Percentiles rank a stretch among this genome's conserved stretches.
Conservation (phyloP, 2,888 invertebrate genomes). For the Amaurobius ferox region DNA sequence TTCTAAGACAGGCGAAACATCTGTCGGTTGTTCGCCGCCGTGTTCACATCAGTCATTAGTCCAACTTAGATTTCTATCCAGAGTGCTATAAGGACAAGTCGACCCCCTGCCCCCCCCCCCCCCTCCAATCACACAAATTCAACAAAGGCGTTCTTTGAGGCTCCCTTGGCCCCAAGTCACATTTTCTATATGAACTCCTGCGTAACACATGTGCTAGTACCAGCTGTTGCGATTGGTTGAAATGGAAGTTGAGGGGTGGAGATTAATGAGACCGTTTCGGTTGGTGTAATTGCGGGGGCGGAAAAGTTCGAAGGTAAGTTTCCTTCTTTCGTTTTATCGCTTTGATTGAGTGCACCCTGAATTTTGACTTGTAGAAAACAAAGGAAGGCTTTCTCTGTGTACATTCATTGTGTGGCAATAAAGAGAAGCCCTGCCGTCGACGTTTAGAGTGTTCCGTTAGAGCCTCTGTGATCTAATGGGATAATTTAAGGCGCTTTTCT, state of each 20-base stretch:
- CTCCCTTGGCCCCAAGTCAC: constrained; percentile 8
- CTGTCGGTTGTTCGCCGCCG: not conserved
- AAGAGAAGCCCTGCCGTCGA: not conserved
- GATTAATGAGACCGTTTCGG: constrained; percentile 53
- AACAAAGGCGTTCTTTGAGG: constrained; percentile 54
- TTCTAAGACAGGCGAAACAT: constrained; percentile 12
- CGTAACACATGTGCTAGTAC: constrained; percentile 45
- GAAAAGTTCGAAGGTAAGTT: constrained; percentile 39
- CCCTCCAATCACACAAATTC: constrained; percentile 24
- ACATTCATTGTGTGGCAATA: not conserved
- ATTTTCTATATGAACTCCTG: constrained; percentile 44
- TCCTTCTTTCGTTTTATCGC: constrained; percentile 16
- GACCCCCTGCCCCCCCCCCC: constrained; percentile 4
- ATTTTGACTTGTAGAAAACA: not conserved
- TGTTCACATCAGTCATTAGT: not conserved
- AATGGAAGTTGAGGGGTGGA: constrained; percentile 32
- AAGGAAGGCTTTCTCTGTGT: not conserved
- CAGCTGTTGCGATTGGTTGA: constrained; percentile 52
- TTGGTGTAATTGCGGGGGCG: constrained; percentile 56
- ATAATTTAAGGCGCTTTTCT: not conserved
- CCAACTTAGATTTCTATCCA: not conserved
- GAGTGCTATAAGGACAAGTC: not conserved
- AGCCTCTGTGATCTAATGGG: not conserved
- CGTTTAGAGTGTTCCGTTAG: not conserved
- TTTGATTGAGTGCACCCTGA: constrained; percentile 3